phyloP scores from a whole-genome alignment of 2,888 invertebrate genomes.

The Diaphora mendica region DNA sequence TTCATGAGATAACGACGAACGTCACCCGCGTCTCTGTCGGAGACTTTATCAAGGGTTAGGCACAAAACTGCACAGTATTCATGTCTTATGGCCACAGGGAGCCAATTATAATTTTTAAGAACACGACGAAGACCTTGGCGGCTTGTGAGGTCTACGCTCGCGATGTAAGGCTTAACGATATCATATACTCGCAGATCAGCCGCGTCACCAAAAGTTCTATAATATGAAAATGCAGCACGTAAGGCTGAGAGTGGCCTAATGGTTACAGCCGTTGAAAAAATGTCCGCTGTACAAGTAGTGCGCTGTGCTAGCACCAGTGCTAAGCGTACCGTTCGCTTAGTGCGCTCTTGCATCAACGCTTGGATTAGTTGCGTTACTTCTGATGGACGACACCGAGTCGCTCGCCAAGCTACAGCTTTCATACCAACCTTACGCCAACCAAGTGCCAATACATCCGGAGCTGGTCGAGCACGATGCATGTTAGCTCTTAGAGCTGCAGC shows the following conservation, averaged over 20 bases:
- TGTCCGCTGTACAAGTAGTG: conserved; percentile 41
- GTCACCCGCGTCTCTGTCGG: conserved; percentile 32
- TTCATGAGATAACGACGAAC: conserved; percentile 56
- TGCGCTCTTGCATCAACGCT: conserved; percentile 53
- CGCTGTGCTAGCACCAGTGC: conserved; percentile 59
- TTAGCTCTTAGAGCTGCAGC: conserved; percentile 60
- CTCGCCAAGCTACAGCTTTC: conserved; percentile 63
- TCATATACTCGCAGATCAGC: conserved; percentile 60
- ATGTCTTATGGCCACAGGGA: conserved; percentile 56
- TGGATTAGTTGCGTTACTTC: conserved; percentile 49
- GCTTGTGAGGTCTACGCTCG: conserved; percentile 44
- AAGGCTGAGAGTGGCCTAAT: conserved; percentile 58
- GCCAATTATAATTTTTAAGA: conserved; percentile 34
- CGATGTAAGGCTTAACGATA: conserved; percentile 56
- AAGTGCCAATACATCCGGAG: conserved; percentile 51
- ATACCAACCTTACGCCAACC: conserved; percentile 62
- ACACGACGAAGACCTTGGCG: conserved; percentile 25
- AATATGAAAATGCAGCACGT: conserved; percentile 54
- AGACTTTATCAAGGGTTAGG: conserved; percentile 42
- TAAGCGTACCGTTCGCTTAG: conserved; percentile 52
- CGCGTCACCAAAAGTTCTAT: conserved; percentile 35
- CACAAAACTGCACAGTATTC: conserved; percentile 62
- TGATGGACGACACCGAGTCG: conserved; percentile 50
- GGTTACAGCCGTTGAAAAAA: conserved; percentile 47
- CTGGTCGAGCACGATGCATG: conserved; percentile 59